phyloP scores from a whole-genome alignment of 2,888 invertebrate species.

The Neoitamus cyanurus region DNA sequence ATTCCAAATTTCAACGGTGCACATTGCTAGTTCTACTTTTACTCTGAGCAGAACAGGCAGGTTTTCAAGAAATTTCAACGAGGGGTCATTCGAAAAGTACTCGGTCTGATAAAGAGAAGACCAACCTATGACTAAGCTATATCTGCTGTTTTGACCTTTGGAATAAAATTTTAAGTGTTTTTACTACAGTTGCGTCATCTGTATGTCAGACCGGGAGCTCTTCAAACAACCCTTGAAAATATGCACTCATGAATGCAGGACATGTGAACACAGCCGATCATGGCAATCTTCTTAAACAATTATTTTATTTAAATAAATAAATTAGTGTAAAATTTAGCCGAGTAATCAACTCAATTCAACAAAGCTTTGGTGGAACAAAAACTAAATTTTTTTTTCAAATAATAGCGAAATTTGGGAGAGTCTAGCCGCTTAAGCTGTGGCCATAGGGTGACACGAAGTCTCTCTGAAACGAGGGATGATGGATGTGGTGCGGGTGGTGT shows the following conservation, averaged over 20 bases:
- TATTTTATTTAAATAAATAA: neutral
- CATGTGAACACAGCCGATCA: neutral
- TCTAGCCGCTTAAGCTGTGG: conserved; percentile 60
- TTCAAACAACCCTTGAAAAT: no score
- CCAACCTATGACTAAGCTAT: no score
- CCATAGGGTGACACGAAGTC: conserved; percentile 65
- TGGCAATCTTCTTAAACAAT: neutral
- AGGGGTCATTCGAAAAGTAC: no score
- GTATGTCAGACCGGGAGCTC: no score
- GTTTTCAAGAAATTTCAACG: no score
- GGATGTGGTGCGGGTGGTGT: conserved; percentile 65
- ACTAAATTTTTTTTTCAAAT: no score
- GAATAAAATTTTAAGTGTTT: no score
- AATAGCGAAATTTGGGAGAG: neutral
- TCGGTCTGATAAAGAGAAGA: no score
- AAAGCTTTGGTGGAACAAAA: neutral
- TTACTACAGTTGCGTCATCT: no score
- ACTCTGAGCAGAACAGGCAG: no score
- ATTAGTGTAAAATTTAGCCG: neutral
- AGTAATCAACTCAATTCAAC: neutral
- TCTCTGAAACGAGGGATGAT: conserved; percentile 65
- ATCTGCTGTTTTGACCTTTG: no score
- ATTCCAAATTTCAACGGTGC: neutral
- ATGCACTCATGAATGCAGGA: neutral
- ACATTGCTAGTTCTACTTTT: neutral